phyloP scores from a whole-genome alignment of 2,113 vertebrate genomes.

The Toxotes jaculatrix region DNA sequence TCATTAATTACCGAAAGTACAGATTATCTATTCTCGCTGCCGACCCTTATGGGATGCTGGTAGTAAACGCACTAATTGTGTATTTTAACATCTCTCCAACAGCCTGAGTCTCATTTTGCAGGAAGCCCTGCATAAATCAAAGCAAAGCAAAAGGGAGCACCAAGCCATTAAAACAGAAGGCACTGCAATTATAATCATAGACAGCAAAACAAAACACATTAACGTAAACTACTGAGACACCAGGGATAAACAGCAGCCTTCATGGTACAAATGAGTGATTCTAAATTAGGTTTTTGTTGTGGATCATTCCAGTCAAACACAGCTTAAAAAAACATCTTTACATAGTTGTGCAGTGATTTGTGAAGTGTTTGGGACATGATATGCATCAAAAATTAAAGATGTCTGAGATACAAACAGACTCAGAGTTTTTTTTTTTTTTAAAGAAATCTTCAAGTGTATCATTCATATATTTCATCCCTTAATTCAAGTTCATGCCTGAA shows the following conservation, averaged over 20 bases:
- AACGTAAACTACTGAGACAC: constrained; percentile 20
- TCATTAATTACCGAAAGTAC: constrained; percentile 24
- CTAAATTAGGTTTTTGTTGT: constrained; percentile 16
- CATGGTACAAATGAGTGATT: constrained; percentile 30
- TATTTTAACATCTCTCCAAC: constrained; percentile 16
- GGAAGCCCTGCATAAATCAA: constrained; percentile 31
- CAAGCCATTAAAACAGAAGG: constrained; percentile 50
- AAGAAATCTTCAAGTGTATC: no score
- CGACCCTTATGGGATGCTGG: neutral
- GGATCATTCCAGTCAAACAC: constrained; percentile 15
- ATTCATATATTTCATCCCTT: no score
- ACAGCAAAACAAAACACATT: constrained; percentile 39
- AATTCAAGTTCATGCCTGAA: no score
- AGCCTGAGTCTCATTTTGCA: constrained; percentile 13
- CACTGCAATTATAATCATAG: constrained; percentile 37
- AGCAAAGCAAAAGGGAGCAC: constrained; percentile 43
- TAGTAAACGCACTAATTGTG: constrained; percentile 37
- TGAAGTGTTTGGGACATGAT: neutral
- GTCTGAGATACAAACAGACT: neutral
- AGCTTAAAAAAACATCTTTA: neutral
- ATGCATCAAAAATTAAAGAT: neutral
- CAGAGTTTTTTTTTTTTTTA: no score
- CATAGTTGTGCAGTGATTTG: constrained; percentile 32
- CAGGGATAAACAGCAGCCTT: constrained; percentile 22
- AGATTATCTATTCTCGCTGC: neutral